Evolutionary conservation across 1,140 invertebrate species (phyloP).

Genomic region (Plutomurus gul): DNA sequence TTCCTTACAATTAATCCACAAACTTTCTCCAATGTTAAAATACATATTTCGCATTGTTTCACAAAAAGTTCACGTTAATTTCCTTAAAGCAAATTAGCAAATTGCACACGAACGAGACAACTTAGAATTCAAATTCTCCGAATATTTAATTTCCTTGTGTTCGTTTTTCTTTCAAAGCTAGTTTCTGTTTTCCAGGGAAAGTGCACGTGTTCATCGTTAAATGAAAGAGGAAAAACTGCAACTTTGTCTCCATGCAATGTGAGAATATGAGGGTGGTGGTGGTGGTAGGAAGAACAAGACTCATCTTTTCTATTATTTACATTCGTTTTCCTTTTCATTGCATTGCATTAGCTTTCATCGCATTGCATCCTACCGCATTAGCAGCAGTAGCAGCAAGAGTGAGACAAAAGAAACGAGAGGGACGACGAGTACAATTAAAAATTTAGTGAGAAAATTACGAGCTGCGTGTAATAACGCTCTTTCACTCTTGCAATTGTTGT

Average conservation of each 20-base stretch:
- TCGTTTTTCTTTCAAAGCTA: no score
- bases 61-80: no score
- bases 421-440: not conserved
- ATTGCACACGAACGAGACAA: no score
- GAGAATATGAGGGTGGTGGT: no score
- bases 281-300: not conserved
- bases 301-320: conserved; percentile 20
- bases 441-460: conserved; percentile 6
- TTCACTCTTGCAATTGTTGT: not conserved
- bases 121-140: not conserved
- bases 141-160: not conserved
- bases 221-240: not conserved
- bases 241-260: not conserved
- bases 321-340: not conserved
- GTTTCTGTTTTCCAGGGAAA: no score
- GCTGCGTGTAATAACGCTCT: not conserved
- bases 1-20: not conserved
- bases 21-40: no score
- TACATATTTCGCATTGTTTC: no score
- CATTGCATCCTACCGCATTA: no score
- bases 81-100: no score
- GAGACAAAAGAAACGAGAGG: not conserved
- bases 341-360: not conserved
- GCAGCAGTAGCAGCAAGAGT: not conserved
- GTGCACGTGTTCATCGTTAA: not conserved